Evolutionary conservation across 2,888 invertebrate species (phyloP).

Genomic region (Nomada ruficornis): DNA sequence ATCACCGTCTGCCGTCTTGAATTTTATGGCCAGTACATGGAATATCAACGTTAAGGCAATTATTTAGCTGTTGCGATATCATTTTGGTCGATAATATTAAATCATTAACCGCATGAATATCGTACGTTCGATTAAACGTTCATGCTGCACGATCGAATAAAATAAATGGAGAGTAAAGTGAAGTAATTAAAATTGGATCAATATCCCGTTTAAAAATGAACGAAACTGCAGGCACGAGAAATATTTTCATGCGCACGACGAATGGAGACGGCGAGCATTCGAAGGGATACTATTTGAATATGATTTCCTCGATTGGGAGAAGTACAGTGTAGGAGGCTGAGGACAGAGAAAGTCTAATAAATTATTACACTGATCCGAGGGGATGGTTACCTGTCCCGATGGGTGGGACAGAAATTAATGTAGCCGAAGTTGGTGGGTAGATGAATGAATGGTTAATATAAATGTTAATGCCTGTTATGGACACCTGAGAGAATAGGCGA

Average conservation of each 20-base stretch:
- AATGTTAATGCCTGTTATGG: constrained; percentile 54
- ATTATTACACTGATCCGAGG: constrained; percentile 61
- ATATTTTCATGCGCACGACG: background rate
- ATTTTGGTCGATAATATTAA: constrained; percentile 45
- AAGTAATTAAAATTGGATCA: background rate
- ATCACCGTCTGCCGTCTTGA: constrained; percentile 50
- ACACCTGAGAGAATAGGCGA: constrained; percentile 35
- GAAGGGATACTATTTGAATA: constrained; percentile 18
- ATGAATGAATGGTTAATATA: constrained; percentile 58
- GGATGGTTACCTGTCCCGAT: constrained; percentile 45
- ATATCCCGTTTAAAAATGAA: background rate
- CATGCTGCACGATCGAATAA: background rate
- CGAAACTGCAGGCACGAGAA: background rate
- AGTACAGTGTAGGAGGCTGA: constrained; percentile 49
- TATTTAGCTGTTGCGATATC: constrained; percentile 49
- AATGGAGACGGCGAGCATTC: background rate
- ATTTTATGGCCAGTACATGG: constrained; percentile 50
- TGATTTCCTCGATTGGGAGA: constrained; percentile 28
- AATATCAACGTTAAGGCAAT: constrained; percentile 53
- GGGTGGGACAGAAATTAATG: constrained; percentile 59
- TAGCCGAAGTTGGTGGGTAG: constrained; percentile 44
- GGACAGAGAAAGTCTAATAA: constrained; percentile 64
- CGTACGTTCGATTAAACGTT: background rate
- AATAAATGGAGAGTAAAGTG: background rate
- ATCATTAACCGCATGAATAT: constrained; percentile 48